phyloP scores from a whole-genome alignment of 2,113 vertebrate genomes.

The Alosa alosa region DNA sequence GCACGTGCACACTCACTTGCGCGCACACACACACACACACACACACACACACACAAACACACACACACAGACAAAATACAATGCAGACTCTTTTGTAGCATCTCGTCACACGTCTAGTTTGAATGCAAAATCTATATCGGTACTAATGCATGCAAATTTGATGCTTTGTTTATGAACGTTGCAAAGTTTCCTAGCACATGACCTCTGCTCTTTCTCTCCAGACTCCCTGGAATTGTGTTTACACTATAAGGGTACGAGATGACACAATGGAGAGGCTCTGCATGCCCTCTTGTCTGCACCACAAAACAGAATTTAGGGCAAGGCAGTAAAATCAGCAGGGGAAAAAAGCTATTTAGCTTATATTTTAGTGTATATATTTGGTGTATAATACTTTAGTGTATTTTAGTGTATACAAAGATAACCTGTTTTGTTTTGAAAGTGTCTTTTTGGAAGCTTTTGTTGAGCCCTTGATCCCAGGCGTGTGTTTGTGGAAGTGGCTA shows the following conservation, averaged over 20 bases:
- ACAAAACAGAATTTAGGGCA: neutral
- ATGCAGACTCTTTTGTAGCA: no score
- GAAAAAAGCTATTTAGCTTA: no score
- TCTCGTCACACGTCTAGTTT: conserved; percentile 19
- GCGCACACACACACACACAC: neutral
- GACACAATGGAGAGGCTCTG: neutral
- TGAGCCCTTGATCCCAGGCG: no score
- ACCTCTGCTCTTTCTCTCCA: neutral
- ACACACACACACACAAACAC: neutral
- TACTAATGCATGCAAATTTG: conserved; percentile 71
- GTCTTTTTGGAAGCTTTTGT: no score
- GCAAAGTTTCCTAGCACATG: conserved; percentile 46
- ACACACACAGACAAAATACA: conserved; percentile 36
- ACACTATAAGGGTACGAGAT: neutral
- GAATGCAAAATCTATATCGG: conserved; percentile 54
- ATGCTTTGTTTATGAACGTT: conserved; percentile 68
- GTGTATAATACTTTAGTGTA: no score
- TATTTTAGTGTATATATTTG: no score
- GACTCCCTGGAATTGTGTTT: neutral
- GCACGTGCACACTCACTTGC: neutral
- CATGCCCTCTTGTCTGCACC: neutral
- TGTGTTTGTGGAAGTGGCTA: neutral
- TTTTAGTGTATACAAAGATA: no score
- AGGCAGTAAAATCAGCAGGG: no score
- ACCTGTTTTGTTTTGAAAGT: no score